Evolutionary conservation across 1,140 invertebrate genomes (phyloP).

Genomic region (Plectus sambesii): DNA sequence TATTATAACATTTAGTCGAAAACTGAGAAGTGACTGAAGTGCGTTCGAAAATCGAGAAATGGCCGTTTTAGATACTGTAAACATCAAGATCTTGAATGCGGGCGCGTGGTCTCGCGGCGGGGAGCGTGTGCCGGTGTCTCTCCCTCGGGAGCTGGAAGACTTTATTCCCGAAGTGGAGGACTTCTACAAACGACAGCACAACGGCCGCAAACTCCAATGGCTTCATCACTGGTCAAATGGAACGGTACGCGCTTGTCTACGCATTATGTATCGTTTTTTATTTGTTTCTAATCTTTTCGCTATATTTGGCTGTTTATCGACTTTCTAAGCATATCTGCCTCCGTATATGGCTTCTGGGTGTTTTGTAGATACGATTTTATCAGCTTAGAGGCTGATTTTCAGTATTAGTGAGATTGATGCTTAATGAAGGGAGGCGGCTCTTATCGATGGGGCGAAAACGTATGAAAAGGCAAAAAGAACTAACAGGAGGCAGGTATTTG

Average conservation of each 20-base stretch:
- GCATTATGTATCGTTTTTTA: slow-evolving; percentile 12
- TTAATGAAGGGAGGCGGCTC: no score
- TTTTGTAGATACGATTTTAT: no score
- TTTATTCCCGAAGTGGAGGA: slow-evolving; percentile 84
- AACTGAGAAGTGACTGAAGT: no score
- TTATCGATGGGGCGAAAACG: no score
- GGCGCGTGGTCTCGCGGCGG: slow-evolving; percentile 84
- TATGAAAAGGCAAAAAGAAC: no score
- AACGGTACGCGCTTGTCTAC: slow-evolving; percentile 53
- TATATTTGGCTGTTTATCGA: no score
- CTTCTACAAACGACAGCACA: slow-evolving; percentile 66
- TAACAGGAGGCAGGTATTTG: no score
- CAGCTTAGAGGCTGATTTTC: no score
- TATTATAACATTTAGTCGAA: no score
- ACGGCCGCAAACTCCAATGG: slow-evolving; percentile 95
- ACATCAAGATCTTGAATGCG: slow-evolving; percentile 83
- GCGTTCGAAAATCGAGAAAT: not conserved
- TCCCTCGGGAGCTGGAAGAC: slow-evolving; percentile 92
- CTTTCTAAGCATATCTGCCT: no score
- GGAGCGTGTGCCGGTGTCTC: slow-evolving; percentile 78
- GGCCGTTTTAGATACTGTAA: slow-evolving; percentile 48
- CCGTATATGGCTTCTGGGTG: not conserved
- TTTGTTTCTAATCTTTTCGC: slow-evolving; percentile 14
- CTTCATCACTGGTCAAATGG: slow-evolving; percentile 99
- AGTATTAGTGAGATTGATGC: no score